These are phyloP conservation scores for Malacoraja senta DNA, from an alignment of 2,797 vertebrate species.

Conservation along the genomic window DNA sequence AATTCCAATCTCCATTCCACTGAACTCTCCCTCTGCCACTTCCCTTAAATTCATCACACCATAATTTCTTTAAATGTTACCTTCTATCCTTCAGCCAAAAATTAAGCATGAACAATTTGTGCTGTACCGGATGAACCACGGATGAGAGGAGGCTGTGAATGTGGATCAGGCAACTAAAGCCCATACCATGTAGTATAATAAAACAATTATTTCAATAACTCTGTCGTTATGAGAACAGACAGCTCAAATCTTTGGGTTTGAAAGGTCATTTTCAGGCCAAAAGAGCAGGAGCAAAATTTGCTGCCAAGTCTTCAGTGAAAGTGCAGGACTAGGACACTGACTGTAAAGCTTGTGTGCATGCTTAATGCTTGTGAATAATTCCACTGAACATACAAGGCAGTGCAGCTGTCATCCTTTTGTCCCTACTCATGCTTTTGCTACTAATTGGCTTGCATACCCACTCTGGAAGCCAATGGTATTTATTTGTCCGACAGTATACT, in stretches of 20 bases:
- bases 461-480: conserved; percentile 16
- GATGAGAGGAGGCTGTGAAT: neutral
- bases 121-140: neutral
- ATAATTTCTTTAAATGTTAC: neutral
- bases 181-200: neutral
- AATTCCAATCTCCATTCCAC: neutral
- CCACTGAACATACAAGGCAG: too few species aligned
- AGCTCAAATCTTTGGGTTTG: neutral
- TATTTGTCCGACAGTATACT: neutral
- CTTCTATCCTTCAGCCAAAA: neutral
- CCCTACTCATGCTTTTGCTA: neutral
- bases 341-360: too few species aligned
- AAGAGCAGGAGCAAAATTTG: too few species aligned
- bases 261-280: neutral
- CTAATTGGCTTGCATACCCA: neutral
- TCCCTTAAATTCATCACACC: neutral
- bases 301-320: too few species aligned
- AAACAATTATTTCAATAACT: neutral
- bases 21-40: neutral
- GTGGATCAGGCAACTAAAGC: neutral
- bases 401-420: conserved; percentile 30
- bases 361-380: too few species aligned
- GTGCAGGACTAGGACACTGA: too few species aligned
- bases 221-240: neutral
- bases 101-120: neutral